Evolutionary conservation across 2,113 vertebrate species (phyloP).

Genomic region (Pandion haliaetus): DNA sequence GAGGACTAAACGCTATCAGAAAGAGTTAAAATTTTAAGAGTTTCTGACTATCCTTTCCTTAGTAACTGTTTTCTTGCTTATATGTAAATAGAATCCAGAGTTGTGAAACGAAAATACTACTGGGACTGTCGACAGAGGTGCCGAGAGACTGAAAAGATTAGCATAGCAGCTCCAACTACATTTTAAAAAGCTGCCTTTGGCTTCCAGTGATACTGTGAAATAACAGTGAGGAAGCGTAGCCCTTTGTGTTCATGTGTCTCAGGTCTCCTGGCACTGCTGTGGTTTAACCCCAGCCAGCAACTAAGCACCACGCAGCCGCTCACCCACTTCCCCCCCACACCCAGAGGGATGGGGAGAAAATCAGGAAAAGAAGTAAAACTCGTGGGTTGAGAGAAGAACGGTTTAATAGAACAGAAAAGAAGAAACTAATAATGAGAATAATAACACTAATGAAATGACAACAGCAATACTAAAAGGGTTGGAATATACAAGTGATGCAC

Average conservation of each 20-base stretch:
- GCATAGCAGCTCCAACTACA: neutral
- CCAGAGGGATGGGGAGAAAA: too few species aligned
- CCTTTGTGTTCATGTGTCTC: neutral
- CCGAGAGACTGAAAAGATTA: neutral
- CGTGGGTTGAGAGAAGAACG: too few species aligned
- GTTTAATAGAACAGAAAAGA: too few species aligned
- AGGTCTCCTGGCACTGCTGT: neutral
- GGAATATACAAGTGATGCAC: too few species aligned
- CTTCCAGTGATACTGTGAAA: neutral
- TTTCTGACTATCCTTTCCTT: neutral
- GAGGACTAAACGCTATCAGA: neutral
- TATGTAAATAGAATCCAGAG: neutral
- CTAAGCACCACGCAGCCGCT: too few species aligned
- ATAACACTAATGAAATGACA: too few species aligned
- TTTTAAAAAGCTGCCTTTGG: neutral
- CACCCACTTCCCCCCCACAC: too few species aligned
- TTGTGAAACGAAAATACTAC: neutral
- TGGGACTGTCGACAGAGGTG: neutral
- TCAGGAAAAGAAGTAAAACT: too few species aligned
- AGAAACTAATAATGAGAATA: too few species aligned
- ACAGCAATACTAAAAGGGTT: too few species aligned
- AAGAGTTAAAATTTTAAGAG: neutral
- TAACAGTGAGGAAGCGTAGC: neutral
- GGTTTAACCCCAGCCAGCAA: too few species aligned
- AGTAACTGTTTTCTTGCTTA: neutral